A percentile compares a stretch with the other conserved stretches of the same genome.
These are phyloP conservation scores for Malacoraja senta DNA, from an alignment of 2,797 vertebrate genomes.

Conservation along the genomic window DNA sequence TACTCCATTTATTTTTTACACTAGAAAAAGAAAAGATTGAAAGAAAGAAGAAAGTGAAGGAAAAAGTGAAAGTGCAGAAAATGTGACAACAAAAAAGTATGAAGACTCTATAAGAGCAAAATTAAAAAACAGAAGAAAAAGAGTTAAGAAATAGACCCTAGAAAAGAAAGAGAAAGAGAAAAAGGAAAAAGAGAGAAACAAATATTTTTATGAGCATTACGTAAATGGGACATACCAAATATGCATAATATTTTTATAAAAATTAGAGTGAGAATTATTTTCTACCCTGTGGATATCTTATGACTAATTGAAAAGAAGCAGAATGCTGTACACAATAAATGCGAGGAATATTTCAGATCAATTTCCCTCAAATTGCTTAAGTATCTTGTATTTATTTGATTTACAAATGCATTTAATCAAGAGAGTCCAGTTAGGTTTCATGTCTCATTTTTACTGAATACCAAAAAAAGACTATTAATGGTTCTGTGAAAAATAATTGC, in stretches of 20 bases:
- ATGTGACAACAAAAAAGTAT: no score
- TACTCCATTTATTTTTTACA: no score
- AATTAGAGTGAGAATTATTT: background rate
- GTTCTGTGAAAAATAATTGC: background rate
- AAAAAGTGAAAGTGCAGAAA: no score
- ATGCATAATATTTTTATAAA: background rate
- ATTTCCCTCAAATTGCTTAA: constrained; percentile 11
- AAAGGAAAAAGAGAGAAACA: no score
- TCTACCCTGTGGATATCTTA: background rate
- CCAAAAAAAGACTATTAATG: background rate
- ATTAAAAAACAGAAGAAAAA: no score
- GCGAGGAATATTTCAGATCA: background rate
- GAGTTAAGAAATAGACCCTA: no score
- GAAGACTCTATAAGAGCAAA: no score
- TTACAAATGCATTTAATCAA: background rate
- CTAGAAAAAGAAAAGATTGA: no score
- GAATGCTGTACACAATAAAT: background rate
- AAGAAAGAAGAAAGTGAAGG: no score
- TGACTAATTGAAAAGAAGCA: background rate
- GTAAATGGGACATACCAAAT: no score
- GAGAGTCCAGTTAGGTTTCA: background rate
- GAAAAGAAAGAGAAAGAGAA: no score
- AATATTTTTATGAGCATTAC: no score
- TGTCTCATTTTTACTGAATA: constrained; percentile 10
- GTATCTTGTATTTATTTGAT: background rate